phyloP scores from a whole-genome alignment of 2,113 vertebrate genomes.

The Hemibagrus wyckioides region DNA sequence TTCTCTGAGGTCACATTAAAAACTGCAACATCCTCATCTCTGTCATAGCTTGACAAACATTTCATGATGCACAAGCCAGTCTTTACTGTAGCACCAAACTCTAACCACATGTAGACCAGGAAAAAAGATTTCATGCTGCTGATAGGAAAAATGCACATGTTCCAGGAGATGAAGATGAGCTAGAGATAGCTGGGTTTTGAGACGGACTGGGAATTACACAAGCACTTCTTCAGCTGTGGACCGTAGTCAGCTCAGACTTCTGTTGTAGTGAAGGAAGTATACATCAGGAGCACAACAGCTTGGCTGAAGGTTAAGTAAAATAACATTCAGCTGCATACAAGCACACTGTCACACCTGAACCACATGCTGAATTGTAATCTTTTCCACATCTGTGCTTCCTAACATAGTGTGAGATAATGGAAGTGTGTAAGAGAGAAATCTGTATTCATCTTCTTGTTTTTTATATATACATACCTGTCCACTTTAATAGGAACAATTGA shows the following conservation, averaged over 20 bases:
- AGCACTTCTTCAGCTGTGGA: conserved; percentile 13
- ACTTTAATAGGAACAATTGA: too few species aligned
- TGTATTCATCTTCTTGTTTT: conserved; percentile 12
- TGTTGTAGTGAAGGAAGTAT: background rate
- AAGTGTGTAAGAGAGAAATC: background rate
- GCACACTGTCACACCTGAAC: background rate
- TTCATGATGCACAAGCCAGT: background rate
- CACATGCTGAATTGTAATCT: background rate
- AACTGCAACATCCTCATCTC: background rate
- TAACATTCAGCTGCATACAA: conserved; percentile 15
- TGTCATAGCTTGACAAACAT: background rate
- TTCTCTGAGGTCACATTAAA: background rate
- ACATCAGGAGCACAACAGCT: background rate
- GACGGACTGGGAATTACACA: background rate
- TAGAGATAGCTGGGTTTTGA: background rate
- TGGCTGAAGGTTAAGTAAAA: background rate
- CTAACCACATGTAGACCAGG: background rate
- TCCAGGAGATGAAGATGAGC: background rate
- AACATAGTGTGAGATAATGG: background rate
- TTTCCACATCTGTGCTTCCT: conserved; percentile 26
- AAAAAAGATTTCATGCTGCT: background rate
- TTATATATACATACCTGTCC: background rate
- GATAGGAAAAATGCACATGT: background rate
- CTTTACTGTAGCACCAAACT: background rate
- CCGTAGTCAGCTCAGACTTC: conserved; percentile 8